Evolutionary conservation across 64 coral and sea anemone species (phyloP).

Genomic region (Pocillopora verrucosa): DNA sequence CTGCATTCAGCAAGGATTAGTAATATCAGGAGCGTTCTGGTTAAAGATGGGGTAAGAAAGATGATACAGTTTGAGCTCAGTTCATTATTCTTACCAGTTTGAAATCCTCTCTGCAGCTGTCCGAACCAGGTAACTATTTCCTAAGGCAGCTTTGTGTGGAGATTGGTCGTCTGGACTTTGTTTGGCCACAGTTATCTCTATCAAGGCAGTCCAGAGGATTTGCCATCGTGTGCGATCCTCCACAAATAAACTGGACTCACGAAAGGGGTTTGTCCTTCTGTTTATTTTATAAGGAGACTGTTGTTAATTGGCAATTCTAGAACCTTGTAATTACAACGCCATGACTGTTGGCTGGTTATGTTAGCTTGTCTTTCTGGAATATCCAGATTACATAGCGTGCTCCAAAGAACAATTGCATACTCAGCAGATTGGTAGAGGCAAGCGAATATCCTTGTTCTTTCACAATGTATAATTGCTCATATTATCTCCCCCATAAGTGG

Average conservation of each 20-base stretch:
- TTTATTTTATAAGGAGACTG: background rate
- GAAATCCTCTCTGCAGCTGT: conserved; percentile 40
- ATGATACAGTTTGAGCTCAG: no score
- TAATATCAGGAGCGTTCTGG: no score
- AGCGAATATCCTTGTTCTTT: no score
- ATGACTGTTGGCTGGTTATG: no score
- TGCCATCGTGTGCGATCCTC: conserved; percentile 85
- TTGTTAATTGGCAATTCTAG: background rate
- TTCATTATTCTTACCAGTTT: no score
- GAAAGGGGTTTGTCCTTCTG: background rate
- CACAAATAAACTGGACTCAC: conserved; percentile 70
- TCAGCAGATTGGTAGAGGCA: no score
- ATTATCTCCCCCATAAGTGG: no score
- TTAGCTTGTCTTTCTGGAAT: background rate
- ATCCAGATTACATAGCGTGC: no score
- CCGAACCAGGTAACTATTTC: conserved; percentile 73
- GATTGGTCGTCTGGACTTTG: conserved; percentile 87
- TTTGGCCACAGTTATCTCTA: conserved; percentile 76
- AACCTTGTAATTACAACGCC: background rate
- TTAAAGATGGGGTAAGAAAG: no score
- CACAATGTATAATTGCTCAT: no score
- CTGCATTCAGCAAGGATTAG: no score
- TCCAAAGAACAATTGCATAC: no score
- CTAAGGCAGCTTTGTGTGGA: conserved; percentile 89
- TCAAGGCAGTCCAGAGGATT: conserved; percentile 64